Base-by-base conservation (phyloP, 2,113 vertebrate species). In the Aix galericulata region DNA sequence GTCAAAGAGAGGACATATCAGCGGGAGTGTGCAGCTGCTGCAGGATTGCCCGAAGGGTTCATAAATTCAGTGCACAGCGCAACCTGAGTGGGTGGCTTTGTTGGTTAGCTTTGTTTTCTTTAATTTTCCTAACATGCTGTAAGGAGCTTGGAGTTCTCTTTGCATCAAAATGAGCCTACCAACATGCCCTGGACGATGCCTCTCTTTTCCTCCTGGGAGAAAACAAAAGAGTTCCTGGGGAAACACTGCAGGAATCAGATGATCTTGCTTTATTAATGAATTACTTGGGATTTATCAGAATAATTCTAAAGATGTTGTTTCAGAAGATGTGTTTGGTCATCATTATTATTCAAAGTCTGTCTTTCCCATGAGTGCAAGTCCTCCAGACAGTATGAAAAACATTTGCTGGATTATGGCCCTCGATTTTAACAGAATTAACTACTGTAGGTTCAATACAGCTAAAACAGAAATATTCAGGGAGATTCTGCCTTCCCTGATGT, bases 301-400 rank as follows among this genome's bases (percentile, higher is more conserved):
- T 81, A 9, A 18, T 85, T 93, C 90, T 92, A 74, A 96, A 94
- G 75, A 89, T 60, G 60, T 87, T 94, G 40, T 56, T 82, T 85
- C 60, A 78, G 77, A 93, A 89, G 53, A 86, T 86, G 67, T 13
- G 21, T 50, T 78, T 82, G 38, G 87, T 68, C 69, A 52, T 52
- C 23, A 82, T 96, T 96, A 84, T 92, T 95, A 96, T 97, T 97
- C 94, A 83, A 82, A 96, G 53, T 48, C 68, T 87, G 63, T 96
- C 66, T 50, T 91, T 91, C 92, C 92, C 64, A 74, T 23, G 42
- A 96, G 78, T 68, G 29, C 1, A 6, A 93, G 77, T 89, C 74
- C 92, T 86, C 78, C 52, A 91, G 92, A 86, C 64, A 94, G 72
- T 62, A 91, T 1, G 3, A 67, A 94, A 94, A 94, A 82, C 44